phyloP scores from a whole-genome alignment of 2,797 vertebrate genomes.

The Brachyrhaphis roseni region DNA sequence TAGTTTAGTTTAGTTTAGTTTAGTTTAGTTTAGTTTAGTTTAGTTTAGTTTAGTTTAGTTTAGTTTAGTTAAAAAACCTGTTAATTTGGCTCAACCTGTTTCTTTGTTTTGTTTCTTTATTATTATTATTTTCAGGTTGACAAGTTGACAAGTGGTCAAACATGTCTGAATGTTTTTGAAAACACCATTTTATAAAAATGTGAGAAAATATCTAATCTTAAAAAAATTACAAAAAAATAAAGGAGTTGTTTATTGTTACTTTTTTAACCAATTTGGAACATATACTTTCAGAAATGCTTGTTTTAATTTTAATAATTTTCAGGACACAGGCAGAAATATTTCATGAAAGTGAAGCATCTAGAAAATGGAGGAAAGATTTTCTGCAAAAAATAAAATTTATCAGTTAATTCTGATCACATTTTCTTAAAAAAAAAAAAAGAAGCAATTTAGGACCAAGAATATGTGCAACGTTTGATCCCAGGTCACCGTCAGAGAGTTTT shows the following conservation, averaged over 20 bases:
- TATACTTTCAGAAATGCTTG: neutral
- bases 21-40: too few relatives aligned
- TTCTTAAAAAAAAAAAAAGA: neutral
- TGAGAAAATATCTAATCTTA: neutral
- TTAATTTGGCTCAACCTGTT: neutral
- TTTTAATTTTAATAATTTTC: neutral
- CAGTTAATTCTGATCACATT: neutral
- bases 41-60: too few relatives aligned
- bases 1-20: too few relatives aligned
- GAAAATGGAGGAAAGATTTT: neutral
- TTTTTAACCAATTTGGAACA: too few relatives aligned
- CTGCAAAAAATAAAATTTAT: neutral
- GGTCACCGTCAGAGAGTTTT: neutral
- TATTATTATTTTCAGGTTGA: neutral
- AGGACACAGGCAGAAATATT: neutral
- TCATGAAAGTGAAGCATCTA: neutral
- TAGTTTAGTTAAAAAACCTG: neutral
- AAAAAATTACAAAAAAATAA: neutral
- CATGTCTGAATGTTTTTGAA: neutral
- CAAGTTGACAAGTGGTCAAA: neutral
- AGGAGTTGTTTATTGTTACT: neutral
- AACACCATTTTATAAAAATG: neutral
- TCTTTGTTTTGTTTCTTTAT: neutral
- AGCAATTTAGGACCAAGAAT: neutral
- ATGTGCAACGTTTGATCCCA: neutral